Evolutionary conservation across 2,797 vertebrate genomes (phyloP).

Genomic region (Gymnoscopelus microlampas): DNA sequence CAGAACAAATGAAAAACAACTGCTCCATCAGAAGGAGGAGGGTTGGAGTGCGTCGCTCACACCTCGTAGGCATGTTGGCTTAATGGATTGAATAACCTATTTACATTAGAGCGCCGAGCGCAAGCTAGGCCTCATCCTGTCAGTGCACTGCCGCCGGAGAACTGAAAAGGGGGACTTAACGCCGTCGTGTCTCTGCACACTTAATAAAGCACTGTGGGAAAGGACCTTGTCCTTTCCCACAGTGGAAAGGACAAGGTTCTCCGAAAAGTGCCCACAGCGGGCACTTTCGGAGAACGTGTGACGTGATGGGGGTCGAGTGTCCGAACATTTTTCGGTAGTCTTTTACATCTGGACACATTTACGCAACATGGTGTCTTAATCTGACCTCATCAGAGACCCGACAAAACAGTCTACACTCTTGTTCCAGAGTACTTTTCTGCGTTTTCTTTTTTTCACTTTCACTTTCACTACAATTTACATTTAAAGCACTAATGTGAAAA

Average conservation of each 20-base stretch:
- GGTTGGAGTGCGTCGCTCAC: constrained; percentile 69
- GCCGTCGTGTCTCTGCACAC: constrained; percentile 30
- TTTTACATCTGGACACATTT: constrained; percentile 1
- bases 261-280: too few relatives aligned
- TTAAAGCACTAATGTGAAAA: constrained; percentile 54
- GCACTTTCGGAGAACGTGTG: constrained; percentile 51
- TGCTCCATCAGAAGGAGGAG: constrained; percentile 78
- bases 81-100: constrained; percentile 81
- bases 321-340: too few relatives aligned
- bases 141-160: constrained; percentile 40
- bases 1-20: constrained; percentile 88
- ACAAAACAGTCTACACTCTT: constrained; percentile 41
- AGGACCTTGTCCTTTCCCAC: constrained; percentile 44
- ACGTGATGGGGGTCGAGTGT: constrained; percentile 10
- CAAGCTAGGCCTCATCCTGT: constrained; percentile 58
- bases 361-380: constrained; percentile 25
- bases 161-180: constrained; percentile 53
- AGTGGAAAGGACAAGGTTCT: too few relatives aligned
- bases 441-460: too few relatives aligned
- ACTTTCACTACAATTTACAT: background rate
- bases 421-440: constrained; percentile 29
- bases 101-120: constrained; percentile 68
- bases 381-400: constrained; percentile 15
- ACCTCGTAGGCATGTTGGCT: constrained; percentile 79
- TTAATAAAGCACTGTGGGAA: constrained; percentile 62